phyloP scores from a whole-genome alignment of 2,888 invertebrate genomes.

The Megaustenia siamemsis region DNA sequence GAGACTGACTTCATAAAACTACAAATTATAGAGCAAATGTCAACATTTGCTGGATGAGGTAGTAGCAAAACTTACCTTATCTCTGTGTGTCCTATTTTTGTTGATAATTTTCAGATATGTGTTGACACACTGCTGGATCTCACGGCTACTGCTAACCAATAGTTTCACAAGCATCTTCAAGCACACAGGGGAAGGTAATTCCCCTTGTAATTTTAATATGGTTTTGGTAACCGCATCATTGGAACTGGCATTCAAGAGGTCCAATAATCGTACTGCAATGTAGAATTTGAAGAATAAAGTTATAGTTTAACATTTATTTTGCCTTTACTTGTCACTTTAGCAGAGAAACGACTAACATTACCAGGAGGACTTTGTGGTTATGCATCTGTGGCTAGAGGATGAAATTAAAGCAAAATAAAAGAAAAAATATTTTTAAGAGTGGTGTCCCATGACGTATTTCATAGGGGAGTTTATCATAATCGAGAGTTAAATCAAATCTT shows the following conservation, averaged over 20 bases:
- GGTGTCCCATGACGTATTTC: too few species aligned
- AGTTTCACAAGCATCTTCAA: conserved; percentile 74
- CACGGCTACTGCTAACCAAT: conserved; percentile 67
- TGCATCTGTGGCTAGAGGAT: too few species aligned
- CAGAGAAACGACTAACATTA: too few species aligned
- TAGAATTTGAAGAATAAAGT: neutral
- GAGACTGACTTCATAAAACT: too few species aligned
- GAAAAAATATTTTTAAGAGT: too few species aligned
- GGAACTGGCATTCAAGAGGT: conserved; percentile 71
- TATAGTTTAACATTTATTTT: neutral
- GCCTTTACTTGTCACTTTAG: neutral
- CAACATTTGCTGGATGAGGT: neutral
- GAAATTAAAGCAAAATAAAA: too few species aligned
- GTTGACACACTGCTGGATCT: conserved; percentile 65
- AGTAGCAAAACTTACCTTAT: conserved; percentile 59
- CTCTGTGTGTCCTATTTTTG: conserved; percentile 63
- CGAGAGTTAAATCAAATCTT: too few species aligned
- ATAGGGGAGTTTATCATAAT: too few species aligned
- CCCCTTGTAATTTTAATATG: conserved; percentile 70
- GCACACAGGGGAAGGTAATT: conserved; percentile 72
- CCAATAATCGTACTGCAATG: conserved; percentile 72
- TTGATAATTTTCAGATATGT: conserved; percentile 68
- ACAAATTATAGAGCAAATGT: too few species aligned
- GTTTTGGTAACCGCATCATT: conserved; percentile 75
- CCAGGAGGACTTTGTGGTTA: too few species aligned